Base-by-base conservation (phyloP, 1,140 invertebrate species). In the Drosophila miranda region DNA sequence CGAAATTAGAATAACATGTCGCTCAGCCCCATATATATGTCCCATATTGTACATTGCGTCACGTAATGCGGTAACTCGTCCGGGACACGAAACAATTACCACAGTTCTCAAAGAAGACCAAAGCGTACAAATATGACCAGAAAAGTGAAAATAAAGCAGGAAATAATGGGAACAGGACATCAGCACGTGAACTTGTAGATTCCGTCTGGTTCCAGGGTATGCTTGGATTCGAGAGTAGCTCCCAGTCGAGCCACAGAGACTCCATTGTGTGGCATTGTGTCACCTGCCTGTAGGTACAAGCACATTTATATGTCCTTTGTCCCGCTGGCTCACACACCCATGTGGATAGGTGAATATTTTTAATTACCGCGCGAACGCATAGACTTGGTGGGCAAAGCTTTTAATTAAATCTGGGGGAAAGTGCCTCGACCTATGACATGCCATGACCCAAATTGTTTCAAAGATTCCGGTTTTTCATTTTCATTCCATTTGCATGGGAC, bases 1-100 rank as follows among this genome's bases (percentile, higher is more conserved):
- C 82, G 79, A 84, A 84, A 84, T 84, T 84, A 84, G 80, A 84
- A 84, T 84, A 84, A 84, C 80, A 76, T 84, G 80, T 84, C 80
- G 73, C 67, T 84, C 80, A 38, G 34, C 34, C 11, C 34, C 23
- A 26, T 26, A 26, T 26, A 0, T 26, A 26, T 26, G 5, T 26
- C 4, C 23, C 5, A 5, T 26, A 26, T 26, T 3, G 23, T 78
- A 77, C 73, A 60, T 56, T 75, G 76, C 78, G 82, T 70, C 79
- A 83, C 75, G 80, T 84, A 83, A 83, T 79, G 80, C 72, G 80
- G 19, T 1, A 19, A 19, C 19, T 19, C 19, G 19, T 19, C 19
- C 52, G 59, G 70, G 51, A 62, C 44, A 55, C 50, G 43, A 7
- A 73, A 69, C 75, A 45, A 69, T 69, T 69, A 63, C 63, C 62